Conservation (phyloP, 2,113 vertebrate species). For the Podarcis raffonei region DNA sequence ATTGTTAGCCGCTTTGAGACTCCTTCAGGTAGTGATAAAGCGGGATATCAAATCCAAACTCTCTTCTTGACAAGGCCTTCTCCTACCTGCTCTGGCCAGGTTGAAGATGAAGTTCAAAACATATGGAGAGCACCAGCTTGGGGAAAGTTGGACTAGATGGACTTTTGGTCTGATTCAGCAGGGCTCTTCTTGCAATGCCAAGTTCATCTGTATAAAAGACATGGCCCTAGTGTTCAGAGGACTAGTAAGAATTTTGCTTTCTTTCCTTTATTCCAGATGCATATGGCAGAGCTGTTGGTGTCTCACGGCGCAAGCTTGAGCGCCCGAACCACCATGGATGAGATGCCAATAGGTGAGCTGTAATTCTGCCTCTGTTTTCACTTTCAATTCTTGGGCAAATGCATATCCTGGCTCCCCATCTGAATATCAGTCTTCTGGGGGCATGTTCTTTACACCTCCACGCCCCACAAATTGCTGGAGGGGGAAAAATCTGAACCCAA, state of each 20-base stretch:
- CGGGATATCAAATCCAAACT: too few species aligned
- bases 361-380: background rate
- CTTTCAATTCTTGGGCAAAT: background rate
- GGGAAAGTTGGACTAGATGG: background rate
- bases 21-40: too few species aligned
- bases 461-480: too few species aligned
- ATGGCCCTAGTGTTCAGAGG: background rate
- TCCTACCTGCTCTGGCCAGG: too few species aligned
- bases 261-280: conserved; percentile 82
- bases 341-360: conserved; percentile 94
- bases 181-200: conserved; percentile 4
- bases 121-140: too few species aligned
- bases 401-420: background rate
- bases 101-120: too few species aligned
- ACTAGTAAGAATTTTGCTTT: background rate
- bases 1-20: too few species aligned
- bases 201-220: background rate
- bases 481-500: too few species aligned
- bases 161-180: background rate
- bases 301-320: conserved; percentile 95
- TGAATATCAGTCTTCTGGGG: too few species aligned
- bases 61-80: too few species aligned
- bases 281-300: conserved; percentile 92
- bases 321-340: conserved; percentile 92
- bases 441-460: too few species aligned